Evolutionary conservation across 2,797 vertebrate genomes (phyloP).

Genomic region (Sebastes ruberrimus): DNA sequence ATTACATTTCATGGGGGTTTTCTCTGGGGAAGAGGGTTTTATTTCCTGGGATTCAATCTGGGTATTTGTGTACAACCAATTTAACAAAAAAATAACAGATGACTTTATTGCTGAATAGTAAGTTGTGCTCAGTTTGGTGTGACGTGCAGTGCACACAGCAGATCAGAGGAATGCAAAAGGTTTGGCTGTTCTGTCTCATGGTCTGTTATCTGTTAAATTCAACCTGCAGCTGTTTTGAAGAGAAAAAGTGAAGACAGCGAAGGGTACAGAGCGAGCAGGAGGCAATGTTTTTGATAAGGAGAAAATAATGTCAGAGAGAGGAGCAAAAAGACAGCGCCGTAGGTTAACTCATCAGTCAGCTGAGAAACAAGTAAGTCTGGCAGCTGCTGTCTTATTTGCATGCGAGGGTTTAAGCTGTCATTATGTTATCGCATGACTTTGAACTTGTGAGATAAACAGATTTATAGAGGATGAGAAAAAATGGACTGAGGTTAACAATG

Average conservation of each 20-base stretch:
- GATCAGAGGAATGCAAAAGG: constrained; percentile 2
- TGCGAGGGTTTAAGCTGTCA: neutral
- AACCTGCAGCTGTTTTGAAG: constrained; percentile 28
- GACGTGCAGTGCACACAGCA: neutral
- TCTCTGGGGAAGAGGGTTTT: neutral
- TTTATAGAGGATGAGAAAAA: neutral
- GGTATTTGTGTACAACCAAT: neutral
- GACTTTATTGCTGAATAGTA: neutral
- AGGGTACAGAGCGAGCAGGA: neutral
- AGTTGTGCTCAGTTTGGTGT: neutral
- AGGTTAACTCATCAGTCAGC: neutral
- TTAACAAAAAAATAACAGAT: neutral
- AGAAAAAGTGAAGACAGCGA: neutral
- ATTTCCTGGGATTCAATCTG: neutral
- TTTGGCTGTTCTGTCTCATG: neutral
- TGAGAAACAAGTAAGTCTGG: constrained; percentile 9
- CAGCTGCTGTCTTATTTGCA: neutral
- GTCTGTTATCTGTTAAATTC: constrained; percentile 30
- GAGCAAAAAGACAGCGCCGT: neutral
- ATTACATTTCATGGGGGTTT: neutral
- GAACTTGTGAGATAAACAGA: neutral
- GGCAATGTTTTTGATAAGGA: neutral
- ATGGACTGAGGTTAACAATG: neutral
- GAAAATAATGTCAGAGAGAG: neutral
- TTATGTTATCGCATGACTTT: constrained; percentile 2